Evolutionary conservation across 2,113 vertebrate species (phyloP).

Genomic region (Cyprinodon variegatus): DNA sequence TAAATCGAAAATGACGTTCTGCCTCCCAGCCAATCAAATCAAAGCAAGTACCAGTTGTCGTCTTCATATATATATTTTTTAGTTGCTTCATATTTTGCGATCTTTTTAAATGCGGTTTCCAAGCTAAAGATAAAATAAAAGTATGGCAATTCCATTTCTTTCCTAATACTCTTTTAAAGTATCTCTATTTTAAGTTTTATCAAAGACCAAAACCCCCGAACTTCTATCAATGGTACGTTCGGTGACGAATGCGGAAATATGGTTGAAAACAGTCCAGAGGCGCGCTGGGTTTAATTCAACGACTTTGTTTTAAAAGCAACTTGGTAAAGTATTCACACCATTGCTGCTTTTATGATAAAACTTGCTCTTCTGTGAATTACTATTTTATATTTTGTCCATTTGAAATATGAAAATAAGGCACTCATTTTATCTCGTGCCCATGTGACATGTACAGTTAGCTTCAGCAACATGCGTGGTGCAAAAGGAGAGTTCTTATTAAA

Average conservation of each 20-base stretch:
- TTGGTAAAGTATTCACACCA: neutral
- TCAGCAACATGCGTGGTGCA: neutral
- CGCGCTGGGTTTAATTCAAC: constrained; percentile 47
- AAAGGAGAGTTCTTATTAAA: neutral
- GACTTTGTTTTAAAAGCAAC: neutral
- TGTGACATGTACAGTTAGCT: neutral
- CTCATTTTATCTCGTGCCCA: neutral
- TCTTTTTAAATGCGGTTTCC: accelerated
- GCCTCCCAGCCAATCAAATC: constrained; percentile 73
- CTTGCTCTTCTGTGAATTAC: too few relatives aligned
- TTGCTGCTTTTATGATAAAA: neutral
- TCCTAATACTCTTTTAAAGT: accelerated
- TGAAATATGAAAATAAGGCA: neutral
- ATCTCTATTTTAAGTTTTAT: accelerated
- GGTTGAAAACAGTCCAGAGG: constrained; percentile 17
- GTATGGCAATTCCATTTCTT: neutral
- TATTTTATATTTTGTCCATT: neutral
- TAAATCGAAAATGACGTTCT: constrained; percentile 66
- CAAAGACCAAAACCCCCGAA: constrained; percentile 4
- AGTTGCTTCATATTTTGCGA: neutral
- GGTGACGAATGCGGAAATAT: constrained; percentile 58
- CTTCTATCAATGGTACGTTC: constrained; percentile 44
- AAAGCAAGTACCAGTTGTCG: neutral
- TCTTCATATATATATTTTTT: neutral
- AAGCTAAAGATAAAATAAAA: accelerated